These are phyloP conservation scores for Muscicapa comitata DNA, from an alignment of 2,797 vertebrate species.

Conservation along the genomic window DNA sequence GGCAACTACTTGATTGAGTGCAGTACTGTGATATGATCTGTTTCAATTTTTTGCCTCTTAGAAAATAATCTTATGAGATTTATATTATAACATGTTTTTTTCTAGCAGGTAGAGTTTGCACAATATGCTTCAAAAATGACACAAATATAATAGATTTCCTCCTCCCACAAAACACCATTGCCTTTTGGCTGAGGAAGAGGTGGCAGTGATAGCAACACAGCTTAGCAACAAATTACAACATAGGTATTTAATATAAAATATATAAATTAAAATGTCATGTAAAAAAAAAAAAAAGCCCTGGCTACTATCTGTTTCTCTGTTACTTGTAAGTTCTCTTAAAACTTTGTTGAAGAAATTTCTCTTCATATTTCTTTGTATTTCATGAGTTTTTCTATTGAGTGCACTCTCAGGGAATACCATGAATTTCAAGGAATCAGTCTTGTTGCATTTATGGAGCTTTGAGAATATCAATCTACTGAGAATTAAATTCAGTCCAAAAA, in stretches of 20 bases:
- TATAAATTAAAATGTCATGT: background rate
- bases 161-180: background rate
- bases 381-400: background rate
- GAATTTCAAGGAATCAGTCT: background rate
- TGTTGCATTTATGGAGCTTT: background rate
- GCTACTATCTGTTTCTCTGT: background rate
- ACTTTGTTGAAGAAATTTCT: background rate
- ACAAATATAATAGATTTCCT: background rate
- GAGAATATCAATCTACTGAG: background rate
- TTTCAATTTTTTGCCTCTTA: background rate
- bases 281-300: background rate
- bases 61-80: background rate
- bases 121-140: background rate
- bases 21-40: background rate
- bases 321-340: background rate
- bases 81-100: background rate
- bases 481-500: background rate
- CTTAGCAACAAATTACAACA: conserved; percentile 5
- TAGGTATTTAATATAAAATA: conserved; percentile 42
- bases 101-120: background rate
- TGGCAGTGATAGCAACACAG: background rate
- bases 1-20: background rate
- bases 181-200: conserved; percentile 17
- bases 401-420: background rate
- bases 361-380: background rate